Base-by-base conservation (phyloP, 2,113 vertebrate genomes). In the Phasianus colchicus region DNA sequence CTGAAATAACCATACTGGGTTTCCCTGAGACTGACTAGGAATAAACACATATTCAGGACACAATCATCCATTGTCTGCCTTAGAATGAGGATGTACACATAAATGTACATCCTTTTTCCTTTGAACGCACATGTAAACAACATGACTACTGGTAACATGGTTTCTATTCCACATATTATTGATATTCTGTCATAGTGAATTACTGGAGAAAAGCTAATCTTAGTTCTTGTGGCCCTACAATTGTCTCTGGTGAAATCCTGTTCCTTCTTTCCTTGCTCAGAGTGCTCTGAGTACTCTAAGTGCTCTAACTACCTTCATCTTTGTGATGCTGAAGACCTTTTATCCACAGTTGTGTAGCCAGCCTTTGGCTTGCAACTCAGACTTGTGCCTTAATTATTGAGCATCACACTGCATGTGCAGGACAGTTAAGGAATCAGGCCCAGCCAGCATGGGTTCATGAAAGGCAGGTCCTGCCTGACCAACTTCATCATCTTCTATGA, bases 231-330 rank as follows among this genome's bases (percentile, higher is more conserved):
- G 10, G 14, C 34, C 3, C 1, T 10, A 4, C 7, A 34, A 8
- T 16, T 66, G 12, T 45, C 27, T 61, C 6, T 0, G 9, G 17
- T 34, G 38, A 55, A 66, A 89, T 80, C 6, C 2, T 21, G 0
- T 0, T 45, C 7, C 13, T 61, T 66, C 5, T 48, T 3, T 38
- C 70, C 8, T 25, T 20, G 9, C 25, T 52, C 3, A 42, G 18
- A 19, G 3, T 52, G 20, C 5, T 75, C 9, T 24, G 47, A 48
- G 21, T 19, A 7, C 21, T 27, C 2, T 38, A 21, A 16, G 3
- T 52, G 20, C 7, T 75, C 7, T 47, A 52, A 67, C 6, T 42
- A 4, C 10, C 17, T 25, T 78, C 24, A 54, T n/a, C 42, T 42
- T 52, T 71, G 20, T 18, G 14, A 14, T 9, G 1, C 9, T 63